Percentiles rank a stretch among this genome's conserved stretches.
Conservation (phyloP, 1,140 invertebrate species). For the Panagrolaimus sp. region DNA sequence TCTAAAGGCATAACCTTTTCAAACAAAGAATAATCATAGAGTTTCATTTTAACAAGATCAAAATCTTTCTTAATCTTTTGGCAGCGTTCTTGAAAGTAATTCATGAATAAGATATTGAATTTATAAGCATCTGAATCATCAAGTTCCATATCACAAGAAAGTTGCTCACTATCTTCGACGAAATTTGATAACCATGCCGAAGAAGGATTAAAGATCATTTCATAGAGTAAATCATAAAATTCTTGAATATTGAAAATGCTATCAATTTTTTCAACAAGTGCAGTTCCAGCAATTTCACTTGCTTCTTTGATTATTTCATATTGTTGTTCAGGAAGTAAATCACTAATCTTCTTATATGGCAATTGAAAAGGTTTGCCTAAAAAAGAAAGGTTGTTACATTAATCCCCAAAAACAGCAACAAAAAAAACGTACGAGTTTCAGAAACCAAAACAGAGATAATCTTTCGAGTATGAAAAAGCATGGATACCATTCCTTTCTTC, state of each 20-base stretch:
- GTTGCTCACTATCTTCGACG: not conserved
- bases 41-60: not conserved
- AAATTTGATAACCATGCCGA: not conserved
- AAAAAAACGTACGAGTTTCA: not conserved
- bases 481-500: not conserved
- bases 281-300: not conserved
- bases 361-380: no score
- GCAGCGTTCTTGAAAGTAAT: not conserved
- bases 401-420: no score
- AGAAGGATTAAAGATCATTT: constrained; percentile 6
- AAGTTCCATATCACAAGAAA: not conserved
- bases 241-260: constrained; percentile 12
- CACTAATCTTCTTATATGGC: no score
- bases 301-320: not conserved
- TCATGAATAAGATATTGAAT: not conserved
- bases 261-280: constrained; percentile 10
- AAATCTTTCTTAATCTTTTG: not conserved
- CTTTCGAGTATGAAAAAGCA: not conserved
- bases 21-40: not conserved
- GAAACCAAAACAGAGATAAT: not conserved
- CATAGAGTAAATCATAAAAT: not conserved
- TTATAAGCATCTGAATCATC: not conserved
- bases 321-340: not conserved
- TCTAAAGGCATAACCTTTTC: not conserved
- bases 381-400: no score